These are phyloP conservation scores for Cyprinodon diabolis DNA, from an alignment of 2,797 vertebrate species.

Conservation along the genomic window DNA sequence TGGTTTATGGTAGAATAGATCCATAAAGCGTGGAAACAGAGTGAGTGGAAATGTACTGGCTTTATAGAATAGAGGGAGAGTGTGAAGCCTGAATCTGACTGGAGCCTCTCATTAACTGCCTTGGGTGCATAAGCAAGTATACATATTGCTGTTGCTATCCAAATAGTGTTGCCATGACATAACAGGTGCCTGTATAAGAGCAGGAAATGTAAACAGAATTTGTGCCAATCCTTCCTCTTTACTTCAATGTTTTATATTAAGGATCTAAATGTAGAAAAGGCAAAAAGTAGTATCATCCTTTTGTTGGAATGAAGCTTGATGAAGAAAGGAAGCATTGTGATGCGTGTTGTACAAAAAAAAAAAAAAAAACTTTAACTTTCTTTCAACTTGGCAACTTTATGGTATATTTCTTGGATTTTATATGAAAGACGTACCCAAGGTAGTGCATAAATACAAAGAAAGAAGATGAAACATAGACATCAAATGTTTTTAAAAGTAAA, in stretches of 20 bases:
- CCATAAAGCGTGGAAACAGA: constrained; percentile 31
- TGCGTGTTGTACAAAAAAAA: neutral
- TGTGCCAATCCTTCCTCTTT: constrained; percentile 14
- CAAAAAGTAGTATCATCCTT: neutral
- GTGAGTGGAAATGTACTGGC: constrained; percentile 78
- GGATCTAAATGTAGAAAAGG: constrained; percentile 4
- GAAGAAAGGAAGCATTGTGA: neutral
- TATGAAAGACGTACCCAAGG: neutral
- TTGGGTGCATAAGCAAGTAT: constrained; percentile 72
- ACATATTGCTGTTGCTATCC: constrained; percentile 64
- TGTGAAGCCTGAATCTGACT: constrained; percentile 63
- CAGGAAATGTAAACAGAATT: constrained; percentile 38
- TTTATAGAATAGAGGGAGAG: constrained; percentile 51
- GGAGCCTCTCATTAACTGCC: constrained; percentile 66
- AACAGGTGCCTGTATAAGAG: constrained; percentile 46
- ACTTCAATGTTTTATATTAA: constrained; percentile 11
- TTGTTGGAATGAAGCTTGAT: neutral
- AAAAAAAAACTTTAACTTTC: neutral
- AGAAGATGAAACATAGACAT: neutral
- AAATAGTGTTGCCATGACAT: constrained; percentile 53
- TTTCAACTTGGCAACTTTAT: neutral
- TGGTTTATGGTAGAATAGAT: constrained; percentile 17
- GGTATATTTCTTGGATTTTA: neutral
- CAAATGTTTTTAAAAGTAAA: neutral
- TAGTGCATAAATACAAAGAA: neutral